Evolutionary conservation across 2,113 vertebrate species (phyloP), one percentile per base, ranked within the genome.

Genomic region (Psammodynastes pulverulentus): DNA sequence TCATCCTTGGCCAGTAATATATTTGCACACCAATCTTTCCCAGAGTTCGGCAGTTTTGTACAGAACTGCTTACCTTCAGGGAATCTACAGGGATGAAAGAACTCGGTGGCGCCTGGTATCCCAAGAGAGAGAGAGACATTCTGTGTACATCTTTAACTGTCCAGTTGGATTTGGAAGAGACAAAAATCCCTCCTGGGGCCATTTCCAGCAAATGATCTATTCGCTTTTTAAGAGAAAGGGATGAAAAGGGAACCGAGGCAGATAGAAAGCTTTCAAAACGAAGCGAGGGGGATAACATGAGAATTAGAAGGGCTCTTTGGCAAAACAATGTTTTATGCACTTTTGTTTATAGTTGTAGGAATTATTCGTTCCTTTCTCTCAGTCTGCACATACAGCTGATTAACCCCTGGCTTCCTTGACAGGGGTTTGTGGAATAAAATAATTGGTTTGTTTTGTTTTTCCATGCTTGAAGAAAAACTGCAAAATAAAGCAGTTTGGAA

Each of bases 151-250:
- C 48, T 95, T 91, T 95, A 91, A 89, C 0, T 29, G 0, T 0
- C 19, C 93, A 93, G 84, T 90, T 94, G 90, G 90, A 86, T 95
- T 95, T 91, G 91, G 92, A 87, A 93, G 92, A 67, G 49, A 93
- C 91, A 9, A 19, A 9, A 19, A 23, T 0, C 9, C 29, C 12
- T 17, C 34, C 39, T n/a, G 1, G 94, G 91, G 89, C 49, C 7
- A 49, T 92, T 10, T 29, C 12, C 67, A 92, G 39, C 67, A 95
- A 95, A 34, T 58, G 46, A 10, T 13, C 0, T 5, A 9, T 46
- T 8, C 88, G 94, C 95, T 93, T 87, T 90, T 56, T 17, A 29
- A 9, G 29, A 12, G 84, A 23, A 23, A 12, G 24, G n/a, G 26
- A 13, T 24, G 49, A 86, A 91, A 94, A 53, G 12, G 45, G 46